Evolutionary conservation across 2,797 vertebrate species (phyloP).

Genomic region (Remorina albescens): DNA sequence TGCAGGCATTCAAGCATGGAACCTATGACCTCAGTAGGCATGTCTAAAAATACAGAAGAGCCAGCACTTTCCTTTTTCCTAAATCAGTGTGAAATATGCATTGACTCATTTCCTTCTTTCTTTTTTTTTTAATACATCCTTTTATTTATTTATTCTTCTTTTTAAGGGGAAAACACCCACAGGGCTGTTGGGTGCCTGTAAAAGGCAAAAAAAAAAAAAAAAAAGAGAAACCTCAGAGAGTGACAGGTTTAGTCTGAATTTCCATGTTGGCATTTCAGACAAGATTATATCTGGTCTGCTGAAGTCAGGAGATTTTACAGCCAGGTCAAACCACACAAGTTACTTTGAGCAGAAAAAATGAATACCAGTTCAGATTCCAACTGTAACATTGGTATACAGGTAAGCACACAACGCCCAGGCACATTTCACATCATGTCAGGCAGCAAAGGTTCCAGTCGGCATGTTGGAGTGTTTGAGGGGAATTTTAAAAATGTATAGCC

Average conservation of each 20-base stretch:
- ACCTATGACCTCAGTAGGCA: slow-evolving; percentile 66
- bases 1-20: slow-evolving; percentile 62
- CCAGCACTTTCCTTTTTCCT: slow-evolving; percentile 51
- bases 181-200: slow-evolving; percentile 5
- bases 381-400: slow-evolving; percentile 55
- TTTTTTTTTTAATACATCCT: too few relatives aligned
- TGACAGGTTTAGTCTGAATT: slow-evolving; percentile 53
- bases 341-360: slow-evolving; percentile 44
- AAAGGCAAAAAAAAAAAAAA: slow-evolving; percentile 16
- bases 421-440: slow-evolving; percentile 47
- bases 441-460: slow-evolving; percentile 24
- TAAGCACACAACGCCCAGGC: slow-evolving; percentile 34
- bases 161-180: background rate
- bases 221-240: slow-evolving; percentile 35
- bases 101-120: slow-evolving; percentile 25
- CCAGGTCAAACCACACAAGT: slow-evolving; percentile 50
- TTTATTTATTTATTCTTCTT: background rate
- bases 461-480: slow-evolving; percentile 29
- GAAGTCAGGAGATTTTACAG: slow-evolving; percentile 51
- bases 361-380: slow-evolving; percentile 36
- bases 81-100: slow-evolving; percentile 50
- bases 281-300: slow-evolving; percentile 51
- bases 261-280: slow-evolving; percentile 46
- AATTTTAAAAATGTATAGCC: slow-evolving; percentile 41
- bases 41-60: slow-evolving; percentile 63